phyloP scores from a whole-genome alignment of 2,888 invertebrate species.

The Teleogryllus oceanicus region DNA sequence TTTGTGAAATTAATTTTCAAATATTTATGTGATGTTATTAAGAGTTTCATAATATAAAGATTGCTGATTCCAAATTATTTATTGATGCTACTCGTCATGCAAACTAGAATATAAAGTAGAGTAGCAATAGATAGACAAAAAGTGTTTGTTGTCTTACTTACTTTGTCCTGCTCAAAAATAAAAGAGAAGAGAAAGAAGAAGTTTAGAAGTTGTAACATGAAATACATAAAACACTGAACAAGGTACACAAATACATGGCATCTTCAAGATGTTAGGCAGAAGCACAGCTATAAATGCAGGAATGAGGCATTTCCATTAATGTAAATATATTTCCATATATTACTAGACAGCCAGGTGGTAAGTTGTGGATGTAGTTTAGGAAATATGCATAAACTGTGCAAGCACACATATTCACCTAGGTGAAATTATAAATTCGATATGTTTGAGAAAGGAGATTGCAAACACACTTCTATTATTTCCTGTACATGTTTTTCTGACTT shows the following conservation, averaged over 20 bases:
- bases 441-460: no score
- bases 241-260: conserved; percentile 2
- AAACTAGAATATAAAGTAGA: not conserved
- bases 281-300: conserved; percentile 29
- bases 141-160: conserved; percentile 38
- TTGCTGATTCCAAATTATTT: no score
- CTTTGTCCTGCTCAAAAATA: conserved; percentile 41
- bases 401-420: no score
- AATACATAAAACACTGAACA: conserved; percentile 24
- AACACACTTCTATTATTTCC: no score
- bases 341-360: not conserved
- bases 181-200: conserved; percentile 39
- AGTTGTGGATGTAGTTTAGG: no score
- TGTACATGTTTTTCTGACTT: no score
- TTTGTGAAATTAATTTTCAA: no score
- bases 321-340: not conserved
- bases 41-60: no score
- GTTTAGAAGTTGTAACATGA: conserved; percentile 36
- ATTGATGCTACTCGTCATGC: not conserved
- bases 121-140: not conserved
- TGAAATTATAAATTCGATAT: no score
- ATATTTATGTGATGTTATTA: no score
- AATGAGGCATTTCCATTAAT: not conserved
- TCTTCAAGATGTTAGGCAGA: conserved; percentile 5
- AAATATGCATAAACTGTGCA: no score